Evolutionary conservation across 2,888 invertebrate species (phyloP), one percentile per base, ranked within the genome.

Genomic region (Gastracanthus pulcherrimus): DNA sequence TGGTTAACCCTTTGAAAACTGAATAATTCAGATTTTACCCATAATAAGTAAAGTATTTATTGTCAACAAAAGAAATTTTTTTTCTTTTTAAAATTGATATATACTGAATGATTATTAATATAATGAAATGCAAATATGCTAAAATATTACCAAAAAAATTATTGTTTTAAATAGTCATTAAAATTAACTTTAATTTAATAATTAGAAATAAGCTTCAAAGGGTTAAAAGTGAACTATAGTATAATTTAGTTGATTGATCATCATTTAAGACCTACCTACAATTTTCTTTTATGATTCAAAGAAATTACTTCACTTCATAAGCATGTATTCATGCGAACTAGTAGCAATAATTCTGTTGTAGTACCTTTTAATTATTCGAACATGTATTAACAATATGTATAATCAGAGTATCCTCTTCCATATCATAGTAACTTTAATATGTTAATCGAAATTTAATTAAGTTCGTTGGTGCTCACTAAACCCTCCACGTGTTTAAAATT

Each of bases 401-500:
- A 11, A 1, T 26, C 55, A 55, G 55, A 11, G 26, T 23, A 23
- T 11, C 26, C 23, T 11, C 2, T 0, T 55, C n/a, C 55, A n/a
- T 11, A 55, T 11, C 55, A 23, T n/a, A 55, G 23, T 7, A 51
- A 23, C 23, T 23, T 11, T 38, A 38, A 5, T 9, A 23, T 23
- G 3, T 26, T 29, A 51, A 70, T 16, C 9, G 29, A 36, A 55
- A 78, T 41, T 51, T 31, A 34, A 64, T 75, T 75, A 60, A 69
- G 26, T 7, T 58, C 31, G 71, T 66, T 16, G 69, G 74, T 83
- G 80, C 34, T 75, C 36, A 71, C 26, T 38, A 66, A 83, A 5
- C 13, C 38, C 77, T 83, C 80, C 80, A 83, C 48, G 77, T 77
- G 80, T 76, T 79, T 31, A 9, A 0, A 71, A 41, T 55, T 69